Evolutionary conservation across 2,113 vertebrate genomes (phyloP), one percentile per base, ranked within the genome.

Genomic region (Tinamus guttatus): DNA sequence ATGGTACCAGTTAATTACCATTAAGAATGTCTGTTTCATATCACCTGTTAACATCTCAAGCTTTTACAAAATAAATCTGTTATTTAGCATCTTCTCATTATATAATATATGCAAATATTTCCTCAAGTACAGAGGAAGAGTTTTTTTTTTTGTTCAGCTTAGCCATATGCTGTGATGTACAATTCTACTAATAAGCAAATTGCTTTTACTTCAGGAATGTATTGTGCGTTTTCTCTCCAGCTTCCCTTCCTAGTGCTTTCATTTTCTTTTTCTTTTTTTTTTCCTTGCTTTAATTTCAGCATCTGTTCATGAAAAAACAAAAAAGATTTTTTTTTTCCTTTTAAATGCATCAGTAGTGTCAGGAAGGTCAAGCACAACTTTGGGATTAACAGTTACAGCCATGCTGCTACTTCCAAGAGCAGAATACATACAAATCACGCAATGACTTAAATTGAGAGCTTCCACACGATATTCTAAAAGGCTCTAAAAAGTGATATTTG

Each of bases 21-120:
- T 0, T 62, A 8, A 75, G 67, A 80, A 40, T 76, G 1, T 27
- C 13, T 45, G 7, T 9, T 78, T 64, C 1, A 0, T 68, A 60
- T 65, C 32, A 65, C 9, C 74, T 8, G 0, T 43, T 30, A 87
- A 92, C 63, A 78, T 45, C 5, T 56, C 11, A 7, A 32, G 19
- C 56, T 36, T 25, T 92, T 71, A n/a, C 11, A 85, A 79, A 79
- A 75, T 3, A 60, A 62, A 45, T 45, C 11, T 78, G 9, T 40
- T 47, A 28, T 38, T 56, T 47, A 79, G 16, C 14, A 24, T 30
- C 4, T 30, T 18, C 11, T 22, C n/a, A 56, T 60, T 41, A 63
- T 54, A 51, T 17, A 60, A 36, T 13, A 60, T 20, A 65, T 36
- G 20, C 10, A 92, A 94, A 7, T 62, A 68, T 69, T 81, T 79